A percentile compares a stretch with the other conserved stretches of the same genome.
These are phyloP conservation scores for Smutsia gigantea DNA, from an alignment of 2,797 vertebrate genomes.

Conservation along the genomic window DNA sequence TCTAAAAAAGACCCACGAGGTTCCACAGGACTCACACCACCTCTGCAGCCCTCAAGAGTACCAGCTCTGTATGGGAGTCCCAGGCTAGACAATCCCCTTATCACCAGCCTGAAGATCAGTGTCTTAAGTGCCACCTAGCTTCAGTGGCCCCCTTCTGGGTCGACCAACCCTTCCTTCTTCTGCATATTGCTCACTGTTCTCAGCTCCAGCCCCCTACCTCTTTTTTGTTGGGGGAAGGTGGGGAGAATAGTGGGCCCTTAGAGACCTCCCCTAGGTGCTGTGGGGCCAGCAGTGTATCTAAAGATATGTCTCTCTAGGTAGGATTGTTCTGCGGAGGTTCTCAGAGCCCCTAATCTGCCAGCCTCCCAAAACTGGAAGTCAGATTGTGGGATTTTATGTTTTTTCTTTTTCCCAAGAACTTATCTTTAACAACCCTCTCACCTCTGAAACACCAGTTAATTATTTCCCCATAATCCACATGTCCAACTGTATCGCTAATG, in stretches of 20 bases:
- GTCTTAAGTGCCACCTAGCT: background rate
- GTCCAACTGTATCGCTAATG: background rate
- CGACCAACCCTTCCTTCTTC: background rate
- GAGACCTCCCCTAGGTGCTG: too few relatives aligned
- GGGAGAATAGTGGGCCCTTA: background rate
- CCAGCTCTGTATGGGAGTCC: background rate
- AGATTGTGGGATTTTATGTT: background rate
- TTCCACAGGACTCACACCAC: background rate
- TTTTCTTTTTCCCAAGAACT: background rate
- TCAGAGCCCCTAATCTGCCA: background rate
- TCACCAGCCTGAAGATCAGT: background rate
- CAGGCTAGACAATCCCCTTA: background rate
- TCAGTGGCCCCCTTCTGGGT: background rate
- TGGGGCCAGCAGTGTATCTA: background rate
- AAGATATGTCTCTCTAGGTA: background rate
- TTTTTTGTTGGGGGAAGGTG: too few relatives aligned
- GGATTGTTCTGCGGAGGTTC: background rate
- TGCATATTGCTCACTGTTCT: background rate
- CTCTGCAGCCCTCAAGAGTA: background rate
- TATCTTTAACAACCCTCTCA: background rate
- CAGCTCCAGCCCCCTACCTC: background rate
- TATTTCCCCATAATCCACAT: background rate
- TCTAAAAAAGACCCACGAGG: conserved; percentile 20
- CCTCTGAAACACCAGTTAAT: background rate
- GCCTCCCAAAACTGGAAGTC: background rate